Percentiles rank a stretch among this genome's conserved stretches.
Evolutionary conservation across 2,888 invertebrate species (phyloP).

Genomic region (Ephialtes manifestator): DNA sequence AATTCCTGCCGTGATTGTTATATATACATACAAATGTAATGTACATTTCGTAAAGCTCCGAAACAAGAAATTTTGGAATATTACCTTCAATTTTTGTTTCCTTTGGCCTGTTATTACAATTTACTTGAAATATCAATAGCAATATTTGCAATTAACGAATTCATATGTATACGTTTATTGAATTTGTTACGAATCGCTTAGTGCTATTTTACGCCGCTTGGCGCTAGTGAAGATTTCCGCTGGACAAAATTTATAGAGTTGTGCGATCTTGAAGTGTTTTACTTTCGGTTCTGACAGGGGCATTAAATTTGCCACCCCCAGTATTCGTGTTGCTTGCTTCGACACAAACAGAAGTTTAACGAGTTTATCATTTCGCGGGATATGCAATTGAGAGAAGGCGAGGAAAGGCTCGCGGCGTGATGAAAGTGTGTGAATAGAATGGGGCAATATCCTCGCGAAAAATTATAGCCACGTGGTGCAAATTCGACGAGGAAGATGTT

Average conservation of each 20-base stretch:
- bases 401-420: slow-evolving; percentile 33
- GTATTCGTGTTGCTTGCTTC: slow-evolving; percentile 27
- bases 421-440: slow-evolving; percentile 34
- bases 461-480: slow-evolving; percentile 59
- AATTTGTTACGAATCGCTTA: background rate
- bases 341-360: slow-evolving; percentile 25
- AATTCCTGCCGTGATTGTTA: background rate
- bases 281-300: slow-evolving; percentile 1
- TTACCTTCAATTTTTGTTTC: background rate
- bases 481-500: slow-evolving; percentile 58
- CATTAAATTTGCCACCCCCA: slow-evolving; percentile 34
- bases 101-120: no score
- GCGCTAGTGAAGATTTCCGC: slow-evolving; percentile 11
- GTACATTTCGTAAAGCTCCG: background rate
- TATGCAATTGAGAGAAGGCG: background rate
- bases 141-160: no score
- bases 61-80: background rate
- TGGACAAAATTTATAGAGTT: background rate
- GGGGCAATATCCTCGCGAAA: slow-evolving; percentile 33
- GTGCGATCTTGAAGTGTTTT: background rate
- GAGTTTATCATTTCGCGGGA: background rate
- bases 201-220: background rate
- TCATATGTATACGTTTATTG: no score
- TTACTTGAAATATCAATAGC: no score
- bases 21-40: background rate